Conservation (phyloP, 2,888 invertebrate species). For the Electrophaes corylata region DNA sequence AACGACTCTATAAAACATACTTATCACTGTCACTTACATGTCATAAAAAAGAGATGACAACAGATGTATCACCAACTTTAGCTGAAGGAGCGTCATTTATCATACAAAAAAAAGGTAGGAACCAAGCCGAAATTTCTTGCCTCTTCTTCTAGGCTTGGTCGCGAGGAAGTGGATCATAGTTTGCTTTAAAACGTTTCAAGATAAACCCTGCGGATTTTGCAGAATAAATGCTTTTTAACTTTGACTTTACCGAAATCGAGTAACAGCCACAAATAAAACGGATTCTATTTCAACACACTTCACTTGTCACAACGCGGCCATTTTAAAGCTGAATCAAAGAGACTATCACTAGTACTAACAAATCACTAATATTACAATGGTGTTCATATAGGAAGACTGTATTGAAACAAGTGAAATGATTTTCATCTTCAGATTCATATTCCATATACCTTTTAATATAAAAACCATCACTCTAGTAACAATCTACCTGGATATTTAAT, state of each 20-base stretch:
- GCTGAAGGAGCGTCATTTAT: no score
- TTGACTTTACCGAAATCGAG: slow-evolving; percentile 69
- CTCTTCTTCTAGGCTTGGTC: no score
- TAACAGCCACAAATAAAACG: slow-evolving; percentile 69
- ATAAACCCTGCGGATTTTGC: no score
- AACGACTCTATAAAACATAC: no score
- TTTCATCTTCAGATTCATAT: slow-evolving; percentile 56
- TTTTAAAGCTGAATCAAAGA: slow-evolving; percentile 61
- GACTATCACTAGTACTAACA: slow-evolving; percentile 32
- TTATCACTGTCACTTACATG: no score
- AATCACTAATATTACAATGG: slow-evolving; percentile 43
- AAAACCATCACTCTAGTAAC: slow-evolving; percentile 83
- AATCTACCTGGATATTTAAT: slow-evolving; percentile 79
- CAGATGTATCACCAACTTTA: no score
- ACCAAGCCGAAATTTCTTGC: no score
- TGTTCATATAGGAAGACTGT: slow-evolving; percentile 56
- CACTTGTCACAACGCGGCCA: slow-evolving; percentile 58
- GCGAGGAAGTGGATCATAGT: no score
- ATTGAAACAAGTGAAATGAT: slow-evolving; percentile 57
- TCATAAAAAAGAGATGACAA: no score
- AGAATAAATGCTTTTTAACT: no score
- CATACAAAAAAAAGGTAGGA: no score
- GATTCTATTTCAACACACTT: slow-evolving; percentile 54
- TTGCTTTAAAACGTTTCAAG: no score
- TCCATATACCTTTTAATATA: slow-evolving; percentile 67